Conservation (phyloP, 2,888 invertebrate species). For the Geophilus truncorum region DNA sequence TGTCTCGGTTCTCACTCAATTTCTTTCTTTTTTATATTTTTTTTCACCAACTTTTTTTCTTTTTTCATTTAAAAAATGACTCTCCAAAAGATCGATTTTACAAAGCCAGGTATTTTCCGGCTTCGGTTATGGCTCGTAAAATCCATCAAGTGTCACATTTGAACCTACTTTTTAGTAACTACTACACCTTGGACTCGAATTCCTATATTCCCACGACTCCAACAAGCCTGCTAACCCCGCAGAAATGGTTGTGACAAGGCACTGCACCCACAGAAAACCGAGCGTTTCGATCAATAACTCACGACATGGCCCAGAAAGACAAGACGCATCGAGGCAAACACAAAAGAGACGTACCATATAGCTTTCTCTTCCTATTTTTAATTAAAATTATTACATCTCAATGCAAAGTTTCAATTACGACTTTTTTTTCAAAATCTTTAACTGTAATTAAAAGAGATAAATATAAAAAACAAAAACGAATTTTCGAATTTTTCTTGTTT, state of each 20-base stretch:
- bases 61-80: background rate
- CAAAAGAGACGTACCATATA: too few relatives aligned
- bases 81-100: background rate
- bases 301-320: background rate
- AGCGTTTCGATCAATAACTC: slow-evolving; percentile 3
- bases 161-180: background rate
- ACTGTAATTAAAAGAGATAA: too few relatives aligned
- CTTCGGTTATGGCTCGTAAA: background rate
- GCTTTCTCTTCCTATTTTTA: background rate
- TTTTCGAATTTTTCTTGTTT: too few relatives aligned
- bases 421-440: too few relatives aligned
- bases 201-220: background rate
- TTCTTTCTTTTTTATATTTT: background rate
- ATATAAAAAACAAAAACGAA: too few relatives aligned
- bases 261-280: background rate
- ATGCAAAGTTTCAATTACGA: too few relatives aligned
- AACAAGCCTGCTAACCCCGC: background rate
- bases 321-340: background rate
- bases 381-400: background rate
- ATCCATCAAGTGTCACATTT: background rate
- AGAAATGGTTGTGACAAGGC: background rate
- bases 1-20: background rate
- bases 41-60: background rate
- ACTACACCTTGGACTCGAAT: background rate
- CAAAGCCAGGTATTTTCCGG: background rate